Evolutionary conservation across 2,797 vertebrate genomes (phyloP), one percentile per base, ranked within the genome.

Genomic region (Coranthus polyacanthus): DNA sequence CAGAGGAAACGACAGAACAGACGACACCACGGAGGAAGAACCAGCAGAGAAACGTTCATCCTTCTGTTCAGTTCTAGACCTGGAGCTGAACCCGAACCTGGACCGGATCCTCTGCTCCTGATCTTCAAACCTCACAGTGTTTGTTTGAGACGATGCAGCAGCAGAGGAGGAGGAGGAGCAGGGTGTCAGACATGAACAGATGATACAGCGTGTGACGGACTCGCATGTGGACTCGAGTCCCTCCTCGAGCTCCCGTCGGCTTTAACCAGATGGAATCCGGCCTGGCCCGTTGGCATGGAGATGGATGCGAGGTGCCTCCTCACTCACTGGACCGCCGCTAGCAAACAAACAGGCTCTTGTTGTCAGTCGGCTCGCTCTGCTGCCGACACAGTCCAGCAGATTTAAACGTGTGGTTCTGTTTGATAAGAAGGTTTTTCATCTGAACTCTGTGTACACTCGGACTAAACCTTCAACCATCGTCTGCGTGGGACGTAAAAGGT

Each of bases 221-320:
- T 43, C 50, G 24, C 17, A 12, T 60, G 58, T 45, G 65, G 32
- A 42, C 42, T 45, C 36, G 8, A 58, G 56, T 41, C 45, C 32
- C 46, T 20, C n/a, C n/a, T n/a, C n/a, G 54, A 49, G 69, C 67
- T 68, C 53, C 52, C 26, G 63, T 15, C 12, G 52, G 42, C 60
- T 51, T 68, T 42, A 62, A 73, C 69, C 75, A 55, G 68, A 72
- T 68, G 64, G 69, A 66, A 18, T 63, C 56, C 32, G 64, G 64
- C 62, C 68, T 29, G 16, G 64, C 65, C 18, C 47, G 73, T 79
- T 70, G 79, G 56, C 78, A 78, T 85, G 78, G 75, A 36, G 74
- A 83, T 59, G 69, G 75, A 68, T 79, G 77, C n/a, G 15, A 71
- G 74, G 74, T 46, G 56, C 67, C 68, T 60, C 57, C 37, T 67